These are phyloP conservation scores for Sternotherus odoratus DNA, from an alignment of 2,797 vertebrate genomes.

Conservation along the genomic window DNA sequence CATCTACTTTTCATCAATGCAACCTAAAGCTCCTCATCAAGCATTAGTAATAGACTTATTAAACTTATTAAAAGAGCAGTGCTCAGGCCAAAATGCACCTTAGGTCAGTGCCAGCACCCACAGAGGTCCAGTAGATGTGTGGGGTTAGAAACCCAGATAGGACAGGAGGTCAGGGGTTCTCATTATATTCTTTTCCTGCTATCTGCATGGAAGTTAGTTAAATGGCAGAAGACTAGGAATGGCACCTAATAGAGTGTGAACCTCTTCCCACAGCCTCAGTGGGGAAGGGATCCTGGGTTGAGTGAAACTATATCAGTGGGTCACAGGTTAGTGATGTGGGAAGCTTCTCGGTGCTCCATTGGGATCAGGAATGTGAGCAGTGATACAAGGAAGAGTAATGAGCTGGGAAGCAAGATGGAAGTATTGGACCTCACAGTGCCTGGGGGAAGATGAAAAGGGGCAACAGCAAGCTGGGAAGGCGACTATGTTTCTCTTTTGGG, in stretches of 20 bases:
- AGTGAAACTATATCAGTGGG: neutral
- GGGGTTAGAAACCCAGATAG: neutral
- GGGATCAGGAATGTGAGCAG: neutral
- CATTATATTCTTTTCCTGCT: neutral
- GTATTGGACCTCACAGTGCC: neutral
- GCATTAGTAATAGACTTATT: neutral
- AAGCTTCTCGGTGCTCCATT: neutral
- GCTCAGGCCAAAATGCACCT: rapidly evolving
- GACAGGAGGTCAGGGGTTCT: neutral
- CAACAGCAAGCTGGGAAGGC: neutral
- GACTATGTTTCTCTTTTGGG: neutral
- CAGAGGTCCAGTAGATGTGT: neutral
- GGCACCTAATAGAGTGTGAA: neutral
- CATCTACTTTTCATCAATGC: neutral
- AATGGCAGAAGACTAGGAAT: neutral
- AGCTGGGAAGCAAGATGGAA: neutral
- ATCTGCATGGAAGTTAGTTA: neutral
- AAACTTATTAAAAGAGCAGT: neutral
- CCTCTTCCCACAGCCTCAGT: neutral
- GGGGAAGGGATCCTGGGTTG: too few relatives aligned
- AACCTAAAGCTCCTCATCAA: neutral
- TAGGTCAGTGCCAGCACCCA: neutral
- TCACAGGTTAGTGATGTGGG: neutral
- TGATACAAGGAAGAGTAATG: neutral
- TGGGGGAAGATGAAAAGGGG: neutral